Evolutionary conservation across 2,113 vertebrate species (phyloP).

Genomic region (Carlito syrichta): DNA sequence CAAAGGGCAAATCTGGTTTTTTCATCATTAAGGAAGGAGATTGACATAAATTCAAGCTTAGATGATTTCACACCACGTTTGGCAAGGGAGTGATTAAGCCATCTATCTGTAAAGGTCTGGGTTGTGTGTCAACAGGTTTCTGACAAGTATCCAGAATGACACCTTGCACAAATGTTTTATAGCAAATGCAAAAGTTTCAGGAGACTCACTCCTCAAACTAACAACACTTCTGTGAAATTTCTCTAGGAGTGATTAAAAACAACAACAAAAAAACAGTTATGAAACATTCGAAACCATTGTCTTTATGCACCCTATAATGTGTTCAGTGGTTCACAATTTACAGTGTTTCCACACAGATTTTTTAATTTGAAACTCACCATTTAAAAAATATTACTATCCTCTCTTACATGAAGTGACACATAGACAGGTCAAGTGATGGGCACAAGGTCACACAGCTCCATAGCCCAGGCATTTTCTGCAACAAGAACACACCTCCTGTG

Average conservation of each 20-base stretch:
- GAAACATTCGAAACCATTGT: neutral
- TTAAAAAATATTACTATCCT: neutral
- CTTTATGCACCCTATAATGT: accelerated
- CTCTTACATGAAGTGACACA: neutral
- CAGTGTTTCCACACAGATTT: neutral
- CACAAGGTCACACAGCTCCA: accelerated
- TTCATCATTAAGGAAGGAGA: constrained; percentile 65
- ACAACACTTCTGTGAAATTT: neutral
- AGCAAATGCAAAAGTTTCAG: neutral
- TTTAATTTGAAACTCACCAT: neutral
- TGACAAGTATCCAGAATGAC: neutral
- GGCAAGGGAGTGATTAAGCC: neutral
- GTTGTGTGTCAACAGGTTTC: neutral
- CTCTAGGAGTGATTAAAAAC: neutral
- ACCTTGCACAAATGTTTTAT: neutral
- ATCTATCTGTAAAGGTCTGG: neutral
- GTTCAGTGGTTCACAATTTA: accelerated
- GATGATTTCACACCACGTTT: constrained; percentile 52
- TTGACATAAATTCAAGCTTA: constrained; percentile 57
- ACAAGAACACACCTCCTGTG: neutral
- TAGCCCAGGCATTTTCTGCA: neutral
- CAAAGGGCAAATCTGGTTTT: constrained; percentile 28
- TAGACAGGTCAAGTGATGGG: accelerated
- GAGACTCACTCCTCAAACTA: neutral
- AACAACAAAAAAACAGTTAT: neutral